Evolutionary conservation across 2,888 invertebrate genomes (phyloP), one percentile per base, ranked within the genome.

Genomic region (Neoitamus cyanurus): DNA sequence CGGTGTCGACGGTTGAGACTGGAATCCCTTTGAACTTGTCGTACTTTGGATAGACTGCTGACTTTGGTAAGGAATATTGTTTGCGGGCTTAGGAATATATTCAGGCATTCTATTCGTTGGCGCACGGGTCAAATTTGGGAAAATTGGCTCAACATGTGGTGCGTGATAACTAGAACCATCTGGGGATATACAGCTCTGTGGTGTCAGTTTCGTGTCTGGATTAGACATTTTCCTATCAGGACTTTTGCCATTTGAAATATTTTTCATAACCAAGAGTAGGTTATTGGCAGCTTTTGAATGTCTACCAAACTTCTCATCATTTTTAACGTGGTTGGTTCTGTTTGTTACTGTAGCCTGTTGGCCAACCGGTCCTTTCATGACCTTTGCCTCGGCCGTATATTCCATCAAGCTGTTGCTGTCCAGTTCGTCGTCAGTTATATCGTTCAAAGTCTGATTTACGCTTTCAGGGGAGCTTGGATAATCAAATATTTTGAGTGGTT

Each of bases 321-420:
- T 90, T 48, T 90, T 89, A 25, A 89, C 87, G 37, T 90, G 89
- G 0, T 88, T 88, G 1, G 90, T 89, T 15, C 90, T 88, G 2
- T 89, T 88, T 1, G 89, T 88, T 6, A 91, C 92, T 15, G 95
- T 94, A 42, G 96, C 96, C 86, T 94, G 93, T 88, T 96, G 96
- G 85, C 94, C 93, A 85, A 95, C 93, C 0, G 96, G 95, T 0
- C 94, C 95, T 78, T 93, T 92, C 95, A 96, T 96, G n/a, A 96
- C 95, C 88, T 93, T 94, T 77, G 94, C 94, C 86, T 95, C 94
- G 72, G 94, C 94, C 84, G 92, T 92, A 88, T 95, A 94, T 89
- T 94, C 94, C 15, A 92, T 93, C 46, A 93, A 89, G 85, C 91
- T 91, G 84, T 91, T 92, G 30, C 91, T 91, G 69, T 91, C 92